Evolutionary conservation across 2,113 vertebrate genomes (phyloP), one percentile per base, ranked within the genome.

Genomic region (Speoplatyrhinus poulsoni): DNA sequence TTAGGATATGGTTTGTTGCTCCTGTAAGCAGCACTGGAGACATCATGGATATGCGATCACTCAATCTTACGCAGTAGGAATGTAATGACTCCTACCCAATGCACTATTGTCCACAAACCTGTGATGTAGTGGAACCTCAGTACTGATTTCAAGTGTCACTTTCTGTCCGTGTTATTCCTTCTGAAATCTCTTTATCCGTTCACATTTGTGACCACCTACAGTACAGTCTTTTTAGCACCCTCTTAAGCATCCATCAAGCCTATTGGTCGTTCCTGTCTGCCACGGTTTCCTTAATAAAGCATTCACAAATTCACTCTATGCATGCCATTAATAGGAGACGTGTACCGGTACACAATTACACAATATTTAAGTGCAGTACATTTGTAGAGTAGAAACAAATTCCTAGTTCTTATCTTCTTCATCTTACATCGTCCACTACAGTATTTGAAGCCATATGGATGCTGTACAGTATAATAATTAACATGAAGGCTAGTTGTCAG

Each of bases 31-130:
- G 80, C 85, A 84, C 77, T 70, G 81, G 82, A 92, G 89, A 93
- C 89, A 91, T 92, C 85, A 92, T 84, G 80, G 85, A 76, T 75
- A 87, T 87, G 85, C 75, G 83, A 90, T 92, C 85, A 79, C 75
- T 92, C 72, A 80, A 81, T 90, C 86, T 89, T 88, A 67, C 48
- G 58, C 64, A 65, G 62, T 11, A 59, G 67, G 87, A 90, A 89
- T 91, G 87, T 67, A 89, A 90, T 91, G 79, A 86, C 91, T 46
- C 61, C 63, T 67, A 64, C 82, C 91, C 90, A 93, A 90, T 85
- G 85, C 74, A 46, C 65, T 82, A 84, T 92, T 92, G 89, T 93
- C 73, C 76, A 72, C 70, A 56, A 67, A 90, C 84, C 80, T 90
- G 82, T 84, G 86, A 89, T 82, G 86, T 79, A 58, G 71, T 70